Percentiles rank a stretch among this genome's conserved stretches.
Conservation (phyloP, 2,797 vertebrate species). For the Crotalus adamanteus region DNA sequence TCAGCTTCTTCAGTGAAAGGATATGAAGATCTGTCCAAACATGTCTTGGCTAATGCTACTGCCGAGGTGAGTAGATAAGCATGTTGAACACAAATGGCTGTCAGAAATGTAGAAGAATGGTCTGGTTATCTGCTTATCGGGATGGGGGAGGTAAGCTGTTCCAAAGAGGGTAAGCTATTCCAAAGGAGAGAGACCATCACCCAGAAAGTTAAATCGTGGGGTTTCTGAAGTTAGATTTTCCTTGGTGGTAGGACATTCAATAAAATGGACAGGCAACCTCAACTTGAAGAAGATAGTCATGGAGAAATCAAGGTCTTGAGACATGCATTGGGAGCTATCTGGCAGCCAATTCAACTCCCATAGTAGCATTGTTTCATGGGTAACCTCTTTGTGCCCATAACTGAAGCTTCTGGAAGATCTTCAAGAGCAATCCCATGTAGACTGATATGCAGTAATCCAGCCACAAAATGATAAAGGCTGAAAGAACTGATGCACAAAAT, state of each 20-base stretch:
- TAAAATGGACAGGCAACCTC: neutral
- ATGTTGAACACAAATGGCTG: neutral
- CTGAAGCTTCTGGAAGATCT: neutral
- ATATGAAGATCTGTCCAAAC: slow-evolving; percentile 87
- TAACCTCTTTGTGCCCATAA: neutral
- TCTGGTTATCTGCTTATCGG: neutral
- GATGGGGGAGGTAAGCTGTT: neutral
- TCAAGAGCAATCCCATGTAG: neutral
- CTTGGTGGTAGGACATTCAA: neutral
- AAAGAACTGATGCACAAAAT: neutral
- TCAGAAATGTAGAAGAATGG: neutral
- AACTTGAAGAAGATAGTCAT: neutral
- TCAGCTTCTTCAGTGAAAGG: slow-evolving; percentile 72
- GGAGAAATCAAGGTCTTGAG: neutral
- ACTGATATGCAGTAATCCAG: neutral
- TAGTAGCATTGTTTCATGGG: neutral
- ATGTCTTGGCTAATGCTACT: slow-evolving; percentile 77
- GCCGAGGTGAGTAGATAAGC: slow-evolving; percentile 77
- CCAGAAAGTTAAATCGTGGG: neutral
- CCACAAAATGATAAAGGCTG: neutral
- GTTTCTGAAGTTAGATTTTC: neutral
- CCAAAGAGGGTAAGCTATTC: neutral
- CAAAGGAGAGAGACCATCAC: neutral
- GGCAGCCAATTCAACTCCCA: neutral
- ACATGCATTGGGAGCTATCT: neutral